Evolutionary conservation across 2,888 invertebrate genomes (phyloP).

Genomic region (Drosophila fulvimacula): DNA sequence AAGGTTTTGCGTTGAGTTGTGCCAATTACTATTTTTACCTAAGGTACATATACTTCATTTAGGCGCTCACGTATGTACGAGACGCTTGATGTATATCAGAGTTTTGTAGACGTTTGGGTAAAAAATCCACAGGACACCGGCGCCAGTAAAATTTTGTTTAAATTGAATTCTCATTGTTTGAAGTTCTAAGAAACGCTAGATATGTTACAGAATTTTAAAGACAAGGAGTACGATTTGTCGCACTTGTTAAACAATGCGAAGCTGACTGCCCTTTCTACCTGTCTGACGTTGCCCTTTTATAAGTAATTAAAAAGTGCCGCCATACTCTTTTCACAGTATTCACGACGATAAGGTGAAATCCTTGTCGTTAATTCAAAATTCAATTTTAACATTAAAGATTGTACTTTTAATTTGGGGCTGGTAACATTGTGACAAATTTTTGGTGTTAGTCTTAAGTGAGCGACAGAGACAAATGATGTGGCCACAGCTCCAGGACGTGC

Average conservation of each 20-base stretch:
- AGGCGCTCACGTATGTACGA: slow-evolving; percentile 64
- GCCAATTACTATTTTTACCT: slow-evolving; percentile 22
- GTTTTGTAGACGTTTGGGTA: slow-evolving; percentile 34
- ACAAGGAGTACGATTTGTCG: slow-evolving; percentile 66
- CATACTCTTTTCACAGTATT: neutral
- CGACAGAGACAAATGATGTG: too few relatives aligned
- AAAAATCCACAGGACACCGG: slow-evolving; percentile 70
- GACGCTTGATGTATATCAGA: slow-evolving; percentile 26
- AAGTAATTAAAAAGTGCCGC: neutral
- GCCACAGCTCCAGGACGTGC: too few relatives aligned
- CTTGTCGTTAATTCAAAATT: neutral
- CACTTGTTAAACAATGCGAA: slow-evolving; percentile 52
- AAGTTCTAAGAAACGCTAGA: slow-evolving; percentile 57
- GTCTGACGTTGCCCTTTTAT: neutral
- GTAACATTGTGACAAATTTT: too few relatives aligned
- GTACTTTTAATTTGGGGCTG: too few relatives aligned
- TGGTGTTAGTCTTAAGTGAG: too few relatives aligned
- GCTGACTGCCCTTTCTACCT: slow-evolving; percentile 6
- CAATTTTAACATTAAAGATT: neutral
- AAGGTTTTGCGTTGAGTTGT: slow-evolving; percentile 18
- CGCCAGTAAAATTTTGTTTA: slow-evolving; percentile 65
- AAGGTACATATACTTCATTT: slow-evolving; percentile 22
- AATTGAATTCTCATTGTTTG: slow-evolving; percentile 45
- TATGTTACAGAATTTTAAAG: slow-evolving; percentile 35
- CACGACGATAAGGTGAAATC: too few relatives aligned